phyloP scores from a whole-genome alignment of 1,140 invertebrate genomes.

The Drosophila athabasca region DNA sequence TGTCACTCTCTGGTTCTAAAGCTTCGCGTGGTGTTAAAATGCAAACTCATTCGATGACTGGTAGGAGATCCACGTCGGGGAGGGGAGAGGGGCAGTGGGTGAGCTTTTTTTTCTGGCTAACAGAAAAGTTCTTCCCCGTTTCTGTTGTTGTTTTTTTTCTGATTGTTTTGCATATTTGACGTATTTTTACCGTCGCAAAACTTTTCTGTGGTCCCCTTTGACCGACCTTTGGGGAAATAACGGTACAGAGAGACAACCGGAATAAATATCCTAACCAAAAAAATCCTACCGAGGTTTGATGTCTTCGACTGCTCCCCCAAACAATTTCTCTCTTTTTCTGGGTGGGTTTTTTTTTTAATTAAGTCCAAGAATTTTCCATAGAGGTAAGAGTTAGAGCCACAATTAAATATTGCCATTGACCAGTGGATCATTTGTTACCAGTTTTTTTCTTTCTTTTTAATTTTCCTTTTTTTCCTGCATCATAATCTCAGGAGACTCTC shows the following conservation, averaged over 20 bases:
- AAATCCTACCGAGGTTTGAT: slow-evolving; percentile 44
- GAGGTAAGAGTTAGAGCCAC: slow-evolving; percentile 43
- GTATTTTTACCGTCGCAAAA: slow-evolving; percentile 44
- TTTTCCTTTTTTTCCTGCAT: slow-evolving; percentile 35
- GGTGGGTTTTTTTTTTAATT: slow-evolving; percentile 55
- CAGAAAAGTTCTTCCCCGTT: slow-evolving; percentile 33
- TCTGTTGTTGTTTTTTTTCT: not conserved
- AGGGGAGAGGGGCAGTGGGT: slow-evolving; percentile 9
- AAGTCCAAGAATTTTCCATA: slow-evolving; percentile 34
- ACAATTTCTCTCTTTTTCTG: slow-evolving; percentile 15
- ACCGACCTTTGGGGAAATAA: slow-evolving; percentile 41
- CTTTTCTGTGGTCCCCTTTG: slow-evolving; percentile 27
- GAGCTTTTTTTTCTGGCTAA: slow-evolving; percentile 12
- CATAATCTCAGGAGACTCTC: slow-evolving; percentile 67
- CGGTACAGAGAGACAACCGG: slow-evolving; percentile 2
- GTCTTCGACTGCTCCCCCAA: slow-evolving; percentile 29
- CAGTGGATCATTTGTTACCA: slow-evolving; percentile 66
- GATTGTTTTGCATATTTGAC: slow-evolving; percentile 51
- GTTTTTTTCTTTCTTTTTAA: slow-evolving; percentile 55
- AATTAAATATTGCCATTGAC: slow-evolving; percentile 75
- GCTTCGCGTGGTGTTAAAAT: slow-evolving; percentile 20
- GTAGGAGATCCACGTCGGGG: not conserved
- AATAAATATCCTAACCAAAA: slow-evolving; percentile 29
- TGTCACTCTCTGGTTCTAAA: slow-evolving; percentile 39
- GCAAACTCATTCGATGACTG: slow-evolving; percentile 44